A percentile compares a stretch with the other conserved stretches of the same genome.
These are phyloP conservation scores for Galendromus occidentalis DNA, from an alignment of 1,140 invertebrate genomes.

Conservation along the genomic window DNA sequence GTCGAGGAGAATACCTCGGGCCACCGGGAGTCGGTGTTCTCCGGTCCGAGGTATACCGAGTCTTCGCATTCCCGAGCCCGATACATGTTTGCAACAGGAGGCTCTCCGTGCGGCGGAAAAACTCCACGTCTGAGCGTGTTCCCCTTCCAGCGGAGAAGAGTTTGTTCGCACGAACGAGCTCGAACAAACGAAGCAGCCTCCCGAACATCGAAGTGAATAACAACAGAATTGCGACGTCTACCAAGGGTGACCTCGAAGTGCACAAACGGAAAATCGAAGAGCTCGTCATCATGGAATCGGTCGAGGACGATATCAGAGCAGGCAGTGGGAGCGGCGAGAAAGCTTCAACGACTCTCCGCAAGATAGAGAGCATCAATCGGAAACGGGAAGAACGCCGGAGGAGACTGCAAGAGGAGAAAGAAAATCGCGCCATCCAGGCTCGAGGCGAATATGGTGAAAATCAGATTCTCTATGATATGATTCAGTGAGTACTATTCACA, in stretches of 20 bases:
- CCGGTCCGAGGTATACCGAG: too few relatives aligned
- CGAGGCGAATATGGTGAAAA: neutral
- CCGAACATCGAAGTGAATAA: neutral
- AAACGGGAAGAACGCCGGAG: neutral
- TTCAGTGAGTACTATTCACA: neutral
- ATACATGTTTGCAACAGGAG: too few relatives aligned
- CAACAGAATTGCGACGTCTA: neutral
- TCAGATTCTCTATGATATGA: neutral
- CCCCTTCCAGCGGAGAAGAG: too few relatives aligned
- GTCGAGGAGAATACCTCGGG: too few relatives aligned
- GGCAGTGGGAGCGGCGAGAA: neutral
- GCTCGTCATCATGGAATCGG: neutral
- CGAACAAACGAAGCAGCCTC: too few relatives aligned
- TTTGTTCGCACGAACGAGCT: too few relatives aligned
- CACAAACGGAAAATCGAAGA: neutral
- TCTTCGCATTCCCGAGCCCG: too few relatives aligned
- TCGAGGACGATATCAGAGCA: neutral
- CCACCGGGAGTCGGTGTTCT: too few relatives aligned
- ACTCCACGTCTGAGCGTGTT: too few relatives aligned
- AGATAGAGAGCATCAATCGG: neutral
- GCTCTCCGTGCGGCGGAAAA: too few relatives aligned
- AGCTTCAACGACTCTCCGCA: neutral
- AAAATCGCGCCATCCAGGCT: neutral
- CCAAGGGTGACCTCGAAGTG: neutral
- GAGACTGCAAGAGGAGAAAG: neutral